Conservation (phyloP, 2,888 invertebrate genomes). For the Scrobipalpa costella region DNA sequence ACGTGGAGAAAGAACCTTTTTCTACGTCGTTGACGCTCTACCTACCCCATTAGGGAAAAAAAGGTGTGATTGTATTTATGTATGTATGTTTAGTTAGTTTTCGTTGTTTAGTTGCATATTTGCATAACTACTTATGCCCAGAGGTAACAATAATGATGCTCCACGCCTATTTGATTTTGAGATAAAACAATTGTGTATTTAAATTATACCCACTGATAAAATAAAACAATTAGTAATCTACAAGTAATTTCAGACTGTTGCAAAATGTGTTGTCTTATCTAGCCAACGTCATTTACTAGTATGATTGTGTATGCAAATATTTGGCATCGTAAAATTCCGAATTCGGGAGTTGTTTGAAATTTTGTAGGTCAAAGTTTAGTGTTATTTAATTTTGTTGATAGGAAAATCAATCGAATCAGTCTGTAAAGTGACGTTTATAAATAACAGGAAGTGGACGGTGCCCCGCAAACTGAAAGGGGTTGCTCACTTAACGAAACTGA, state of each 20-base stretch:
- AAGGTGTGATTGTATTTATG: too few species aligned
- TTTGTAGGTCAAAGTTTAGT: not conserved
- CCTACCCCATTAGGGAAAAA: too few species aligned
- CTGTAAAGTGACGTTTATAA: too few species aligned
- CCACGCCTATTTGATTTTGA: not conserved
- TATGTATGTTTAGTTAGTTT: too few species aligned
- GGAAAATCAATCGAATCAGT: too few species aligned
- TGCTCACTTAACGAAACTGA: too few species aligned
- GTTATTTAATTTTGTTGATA: not conserved
- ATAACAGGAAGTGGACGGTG: too few species aligned
- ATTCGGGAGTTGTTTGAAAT: not conserved
- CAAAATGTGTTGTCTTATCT: conserved; percentile 1
- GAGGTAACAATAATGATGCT: not conserved
- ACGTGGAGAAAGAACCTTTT: too few species aligned
- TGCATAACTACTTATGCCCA: not conserved
- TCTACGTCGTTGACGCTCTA: too few species aligned
- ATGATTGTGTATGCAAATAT: not conserved
- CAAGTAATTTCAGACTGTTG: not conserved
- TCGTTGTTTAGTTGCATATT: not conserved
- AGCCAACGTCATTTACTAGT: not conserved
- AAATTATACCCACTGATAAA: not conserved
- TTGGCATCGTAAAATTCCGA: not conserved
- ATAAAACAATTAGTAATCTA: not conserved
- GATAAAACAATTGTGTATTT: not conserved
- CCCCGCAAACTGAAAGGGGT: too few species aligned